Evolutionary conservation across 2,888 invertebrate species (phyloP).

Genomic region (Congeria kusceri): DNA sequence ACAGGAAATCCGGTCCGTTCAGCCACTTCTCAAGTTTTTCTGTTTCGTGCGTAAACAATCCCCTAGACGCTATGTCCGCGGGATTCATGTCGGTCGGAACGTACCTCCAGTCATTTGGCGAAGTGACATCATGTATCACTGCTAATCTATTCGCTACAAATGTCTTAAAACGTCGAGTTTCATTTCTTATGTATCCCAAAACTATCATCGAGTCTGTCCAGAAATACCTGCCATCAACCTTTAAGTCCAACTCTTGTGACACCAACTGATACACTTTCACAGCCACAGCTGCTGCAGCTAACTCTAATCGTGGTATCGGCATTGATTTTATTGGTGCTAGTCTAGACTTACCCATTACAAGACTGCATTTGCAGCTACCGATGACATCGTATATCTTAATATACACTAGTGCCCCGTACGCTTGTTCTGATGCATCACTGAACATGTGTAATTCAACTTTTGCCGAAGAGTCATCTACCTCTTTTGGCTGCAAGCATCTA

Average conservation of each 20-base stretch:
- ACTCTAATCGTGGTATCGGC: constrained; percentile 42
- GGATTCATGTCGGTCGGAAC: constrained; percentile 9
- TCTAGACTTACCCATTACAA: constrained; percentile 39
- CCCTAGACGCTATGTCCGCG: no score
- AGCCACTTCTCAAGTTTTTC: no score
- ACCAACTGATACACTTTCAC: constrained; percentile 11
- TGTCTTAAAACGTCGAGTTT: constrained; percentile 16
- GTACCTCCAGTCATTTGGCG: constrained; percentile 19
- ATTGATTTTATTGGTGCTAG: constrained; percentile 43
- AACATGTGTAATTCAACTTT: constrained; percentile 20
- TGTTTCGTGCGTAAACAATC: no score
- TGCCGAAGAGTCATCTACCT: no score
- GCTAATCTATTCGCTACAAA: constrained; percentile 29
- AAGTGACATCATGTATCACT: constrained; percentile 7
- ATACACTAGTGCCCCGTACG: constrained; percentile 21
- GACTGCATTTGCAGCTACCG: constrained; percentile 11
- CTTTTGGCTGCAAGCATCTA: no score
- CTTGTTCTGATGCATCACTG: constrained; percentile 20
- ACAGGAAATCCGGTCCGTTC: no score
- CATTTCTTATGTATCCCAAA: constrained; percentile 18
- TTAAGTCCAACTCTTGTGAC: constrained; percentile 2
- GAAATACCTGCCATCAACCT: no score
- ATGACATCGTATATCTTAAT: constrained; percentile 12
- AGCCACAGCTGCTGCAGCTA: constrained; percentile 28
- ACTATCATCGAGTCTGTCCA: no score